Evolutionary conservation across 1,140 invertebrate genomes (phyloP), one percentile per base, ranked within the genome.

Genomic region (Ceratina japonica): DNA sequence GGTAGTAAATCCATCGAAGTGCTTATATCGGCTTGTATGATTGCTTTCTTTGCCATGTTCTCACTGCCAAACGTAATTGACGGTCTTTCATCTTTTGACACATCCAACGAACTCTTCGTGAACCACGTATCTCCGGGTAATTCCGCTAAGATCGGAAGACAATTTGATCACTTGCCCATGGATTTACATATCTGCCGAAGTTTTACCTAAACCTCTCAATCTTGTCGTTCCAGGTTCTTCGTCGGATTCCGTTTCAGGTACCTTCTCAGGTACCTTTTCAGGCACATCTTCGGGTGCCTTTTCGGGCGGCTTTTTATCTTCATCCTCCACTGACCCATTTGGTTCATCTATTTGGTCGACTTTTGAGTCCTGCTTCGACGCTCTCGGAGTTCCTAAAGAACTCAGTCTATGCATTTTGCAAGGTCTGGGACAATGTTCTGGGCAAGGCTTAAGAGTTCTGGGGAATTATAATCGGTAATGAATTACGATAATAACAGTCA

Each of bases 1-100:
- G 64, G 13, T 12, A 22, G 24, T 7, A 84, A 13, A 44, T 85
- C 64, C 18, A 74, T 74, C 13, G 79, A 81, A 0, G 83, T 82
- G 49, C 68, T 56, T 7, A 75, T 72, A 22, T 85, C 84, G 1
- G 22, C 69, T 3, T 20, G 51, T 0, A 72, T 49, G 4, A 52
- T 8, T n/a, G 54, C 65, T 5, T 1, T 70, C 7, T 12, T 51
- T 13, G 18, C 72, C 0, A 20, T 72, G 22, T 86, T 76, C n/a
- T 84, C 75, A 2, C 16, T 79, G 22, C 27, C 73, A 37, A 66
- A 73, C 16, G 82, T 59, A 15, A 65, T 0, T 15, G 10, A 52
- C 1, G 73, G 24, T 7, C 31, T 75, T 15, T 27, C 20, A 18
- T 0, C 20, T 15, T 0, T 10, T 1, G 65, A 10, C 5, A 24